phyloP scores from a whole-genome alignment of 2,797 vertebrate species.

The Sebastes minor region DNA sequence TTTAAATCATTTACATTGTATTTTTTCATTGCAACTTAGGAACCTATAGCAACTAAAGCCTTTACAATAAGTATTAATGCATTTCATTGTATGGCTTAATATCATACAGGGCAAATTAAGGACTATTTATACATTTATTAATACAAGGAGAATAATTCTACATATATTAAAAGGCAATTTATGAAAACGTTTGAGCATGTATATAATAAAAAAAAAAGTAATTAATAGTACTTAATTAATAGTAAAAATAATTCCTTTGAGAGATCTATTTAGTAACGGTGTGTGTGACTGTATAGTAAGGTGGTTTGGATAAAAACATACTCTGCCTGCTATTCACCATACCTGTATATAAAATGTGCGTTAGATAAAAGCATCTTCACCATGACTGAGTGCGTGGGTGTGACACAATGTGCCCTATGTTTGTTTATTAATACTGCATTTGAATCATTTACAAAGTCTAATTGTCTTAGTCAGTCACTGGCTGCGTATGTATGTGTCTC shows the following conservation, averaged over 20 bases:
- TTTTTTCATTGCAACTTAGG: not conserved
- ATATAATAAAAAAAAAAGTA: not conserved
- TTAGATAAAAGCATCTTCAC: not conserved
- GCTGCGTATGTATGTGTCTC: not conserved
- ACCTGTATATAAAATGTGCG: not conserved
- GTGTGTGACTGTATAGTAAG: not conserved
- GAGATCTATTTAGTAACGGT: not conserved
- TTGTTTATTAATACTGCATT: conserved; percentile 1
- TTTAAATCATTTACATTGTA: not conserved
- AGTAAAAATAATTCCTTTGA: not conserved
- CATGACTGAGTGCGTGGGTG: not conserved
- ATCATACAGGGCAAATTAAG: not conserved
- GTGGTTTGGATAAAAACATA: not conserved
- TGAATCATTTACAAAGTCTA: not conserved
- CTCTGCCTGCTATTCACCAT: not conserved
- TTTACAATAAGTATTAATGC: not conserved
- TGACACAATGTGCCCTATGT: not conserved
- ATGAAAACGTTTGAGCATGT: not conserved
- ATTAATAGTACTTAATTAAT: too few relatives aligned
- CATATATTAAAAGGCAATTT: not conserved
- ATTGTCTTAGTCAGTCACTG: conserved; percentile 3
- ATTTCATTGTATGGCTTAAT: not conserved
- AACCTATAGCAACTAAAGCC: not conserved
- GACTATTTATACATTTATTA: not conserved
- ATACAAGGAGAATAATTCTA: not conserved